Evolutionary conservation across 2,113 vertebrate genomes (phyloP).

Genomic region (Pipa parva): DNA sequence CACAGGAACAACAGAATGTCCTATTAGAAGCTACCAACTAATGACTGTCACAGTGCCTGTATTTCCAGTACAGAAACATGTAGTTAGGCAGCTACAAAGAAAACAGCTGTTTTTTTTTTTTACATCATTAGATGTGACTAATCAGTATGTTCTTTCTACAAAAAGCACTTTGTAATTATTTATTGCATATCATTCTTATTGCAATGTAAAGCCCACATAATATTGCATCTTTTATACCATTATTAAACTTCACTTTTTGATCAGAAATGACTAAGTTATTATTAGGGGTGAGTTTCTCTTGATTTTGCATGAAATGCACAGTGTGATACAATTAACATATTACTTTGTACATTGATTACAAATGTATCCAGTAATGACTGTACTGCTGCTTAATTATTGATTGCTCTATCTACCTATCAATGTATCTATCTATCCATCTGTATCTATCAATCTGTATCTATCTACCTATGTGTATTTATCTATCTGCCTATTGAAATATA

Average conservation of each 20-base stretch:
- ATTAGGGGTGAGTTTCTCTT: background rate
- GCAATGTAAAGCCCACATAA: slow-evolving; percentile 34
- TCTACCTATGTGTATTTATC: no score
- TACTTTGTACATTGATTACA: no score
- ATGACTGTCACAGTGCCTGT: slow-evolving; percentile 24
- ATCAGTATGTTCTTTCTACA: slow-evolving; percentile 22
- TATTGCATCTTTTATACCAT: background rate
- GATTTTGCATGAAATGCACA: no score
- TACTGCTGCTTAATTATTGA: no score
- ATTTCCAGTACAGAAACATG: slow-evolving; percentile 33
- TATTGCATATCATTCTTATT: slow-evolving; percentile 52
- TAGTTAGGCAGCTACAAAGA: slow-evolving; percentile 36
- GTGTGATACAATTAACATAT: no score
- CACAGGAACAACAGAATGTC: slow-evolving; percentile 38
- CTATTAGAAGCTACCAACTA: slow-evolving; percentile 41
- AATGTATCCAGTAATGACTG: no score
- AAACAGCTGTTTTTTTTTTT: slow-evolving; percentile 37
- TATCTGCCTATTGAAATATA: no score
- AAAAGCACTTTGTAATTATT: slow-evolving; percentile 56
- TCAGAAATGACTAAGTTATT: no score
- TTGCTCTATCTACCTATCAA: no score
- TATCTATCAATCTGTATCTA: no score
- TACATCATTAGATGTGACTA: slow-evolving; percentile 39
- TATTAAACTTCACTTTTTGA: no score
- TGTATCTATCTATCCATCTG: no score